Base-by-base conservation (phyloP, 2,888 invertebrate species). In the Bedellia somnulentella region DNA sequence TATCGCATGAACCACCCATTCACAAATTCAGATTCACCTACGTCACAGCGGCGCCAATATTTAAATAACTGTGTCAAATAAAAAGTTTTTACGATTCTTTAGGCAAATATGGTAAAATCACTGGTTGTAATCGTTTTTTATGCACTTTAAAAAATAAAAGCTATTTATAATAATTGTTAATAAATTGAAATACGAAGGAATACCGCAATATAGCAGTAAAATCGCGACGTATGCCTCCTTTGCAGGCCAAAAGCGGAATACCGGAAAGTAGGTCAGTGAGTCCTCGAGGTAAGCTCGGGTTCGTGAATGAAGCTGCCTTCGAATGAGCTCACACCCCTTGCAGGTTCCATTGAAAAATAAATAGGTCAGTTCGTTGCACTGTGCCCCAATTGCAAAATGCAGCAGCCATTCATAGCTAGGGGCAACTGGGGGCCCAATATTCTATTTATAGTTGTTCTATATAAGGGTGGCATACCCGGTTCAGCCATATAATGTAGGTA, bases 291-390 rank as follows among this genome's bases (percentile, higher is more conserved):
- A 26, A 30, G 23, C 28, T 57, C 62, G 55, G 49, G 58, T 59
- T 66, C 67, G 68, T 75, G 71, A 75, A 75, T 75, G 75, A 45
- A 61, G 49, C 47, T 48, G 52, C 46, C 52, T 60, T 57, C 64
- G 52, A 57, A 53, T 52, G 67, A 58, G 56, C 52, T 57, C 56
- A 49, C 47, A 59, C 66, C 62, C 68, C 71, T 70, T 70, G 59
- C 62, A 54, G 44, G 50, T 51, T 48, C 64, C 73, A 73, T 75
- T 73, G 66, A 73, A 70, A 67, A 68, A 71, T 67, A 75, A 57
- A 64, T 75, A 68, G 75, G 75, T 75, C 73, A 70, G 57, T 66
- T 66, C 57, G 66, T 63, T 71, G 71, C 73, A 71, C 52, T 50
- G 66, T 66, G 67, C 44, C 60, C 70, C 52, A 63, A 49, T 57